These are phyloP conservation scores for Arothron firmamentum DNA, from an alignment of 2,113 vertebrate species.

Conservation along the genomic window DNA sequence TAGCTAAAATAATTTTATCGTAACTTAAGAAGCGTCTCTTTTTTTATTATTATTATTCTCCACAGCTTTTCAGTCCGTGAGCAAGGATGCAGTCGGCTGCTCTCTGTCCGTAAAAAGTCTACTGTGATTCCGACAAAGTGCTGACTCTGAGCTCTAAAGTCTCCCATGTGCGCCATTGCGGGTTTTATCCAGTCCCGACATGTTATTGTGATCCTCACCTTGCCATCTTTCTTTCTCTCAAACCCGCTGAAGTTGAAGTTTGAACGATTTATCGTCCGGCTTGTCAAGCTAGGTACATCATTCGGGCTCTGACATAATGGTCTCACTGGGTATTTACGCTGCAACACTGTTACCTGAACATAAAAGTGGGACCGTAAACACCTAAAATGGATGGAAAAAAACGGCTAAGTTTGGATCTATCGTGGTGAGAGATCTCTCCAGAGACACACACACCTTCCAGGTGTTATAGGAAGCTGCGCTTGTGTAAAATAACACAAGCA, in stretches of 20 bases:
- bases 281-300: no score
- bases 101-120: background rate
- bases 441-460: no score
- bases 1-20: background rate
- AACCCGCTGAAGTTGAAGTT: no score
- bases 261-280: no score
- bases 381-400: no score
- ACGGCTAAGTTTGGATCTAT: no score
- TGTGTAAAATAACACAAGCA: no score
- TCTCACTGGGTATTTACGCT: background rate
- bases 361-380: no score
- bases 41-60: background rate
- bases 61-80: background rate
- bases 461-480: no score
- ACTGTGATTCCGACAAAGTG: background rate
- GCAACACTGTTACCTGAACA: background rate
- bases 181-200: background rate
- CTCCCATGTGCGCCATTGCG: background rate
- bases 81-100: background rate
- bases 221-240: no score
- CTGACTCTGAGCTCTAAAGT: background rate
- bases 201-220: background rate
- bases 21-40: no score
- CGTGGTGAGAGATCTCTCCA: no score
- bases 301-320: background rate